Evolutionary conservation across 2,888 invertebrate species (phyloP).

Genomic region (Panorpa germanica): DNA sequence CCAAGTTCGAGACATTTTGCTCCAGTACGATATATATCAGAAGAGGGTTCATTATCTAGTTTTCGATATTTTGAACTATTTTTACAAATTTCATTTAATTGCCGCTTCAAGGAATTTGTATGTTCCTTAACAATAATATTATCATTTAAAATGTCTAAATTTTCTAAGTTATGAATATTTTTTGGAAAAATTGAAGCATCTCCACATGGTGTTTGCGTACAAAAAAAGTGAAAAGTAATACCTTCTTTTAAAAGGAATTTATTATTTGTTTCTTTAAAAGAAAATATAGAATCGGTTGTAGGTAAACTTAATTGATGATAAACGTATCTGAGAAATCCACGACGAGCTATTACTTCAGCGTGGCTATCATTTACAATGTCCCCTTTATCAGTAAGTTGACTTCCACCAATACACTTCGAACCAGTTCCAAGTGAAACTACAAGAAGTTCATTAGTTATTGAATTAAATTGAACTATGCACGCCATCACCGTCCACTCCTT

Average conservation of each 20-base stretch:
- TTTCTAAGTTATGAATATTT: constrained; percentile 17
- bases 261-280: constrained; percentile 21
- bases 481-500: constrained; percentile 74
- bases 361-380: constrained; percentile 75
- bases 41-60: constrained; percentile 16
- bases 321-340: constrained; percentile 63
- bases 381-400: constrained; percentile 42
- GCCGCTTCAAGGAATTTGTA: too few species aligned
- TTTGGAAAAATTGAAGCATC: constrained; percentile 76
- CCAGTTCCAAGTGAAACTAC: constrained; percentile 79
- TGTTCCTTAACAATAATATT: too few species aligned
- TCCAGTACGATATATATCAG: constrained; percentile 41
- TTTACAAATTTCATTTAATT: constrained; percentile 6
- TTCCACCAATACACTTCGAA: constrained; percentile 72
- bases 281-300: constrained; percentile 16
- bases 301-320: constrained; percentile 36
- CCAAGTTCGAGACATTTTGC: constrained; percentile 53
- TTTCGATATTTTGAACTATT: constrained; percentile 17
- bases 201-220: constrained; percentile 81
- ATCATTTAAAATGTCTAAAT: too few species aligned
- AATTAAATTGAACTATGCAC: constrained; percentile 40
- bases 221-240: constrained; percentile 63
- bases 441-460: constrained; percentile 20
- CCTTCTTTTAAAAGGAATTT: constrained; percentile 31
- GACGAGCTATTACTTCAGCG: constrained; percentile 72